Evolutionary conservation across 2,113 vertebrate genomes (phyloP), one percentile per base, ranked within the genome.

Genomic region (Salvelinus sp.): DNA sequence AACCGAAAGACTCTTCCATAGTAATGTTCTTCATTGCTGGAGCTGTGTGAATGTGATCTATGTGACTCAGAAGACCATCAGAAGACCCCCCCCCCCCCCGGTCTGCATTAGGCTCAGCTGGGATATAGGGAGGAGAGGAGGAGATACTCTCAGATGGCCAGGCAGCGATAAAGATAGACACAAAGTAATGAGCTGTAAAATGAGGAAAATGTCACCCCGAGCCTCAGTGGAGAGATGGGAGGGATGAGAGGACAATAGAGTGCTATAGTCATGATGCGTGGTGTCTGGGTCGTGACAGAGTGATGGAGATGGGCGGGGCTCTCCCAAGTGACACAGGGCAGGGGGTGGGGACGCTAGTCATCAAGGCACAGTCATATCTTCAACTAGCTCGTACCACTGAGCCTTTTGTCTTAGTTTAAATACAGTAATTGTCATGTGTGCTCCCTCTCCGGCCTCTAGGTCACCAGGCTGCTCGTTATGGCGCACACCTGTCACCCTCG

Each of bases 171-270:
- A 88, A 87, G 83, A 86, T 73, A 23, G 74, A 72, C 83, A 77
- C 76, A 83, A 85, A 80, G 83, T 91, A 93, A 94, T 92, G 91
- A 89, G 76, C 88, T 91, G 88, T 91, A 89, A 92, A 93, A 93
- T 93, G 83, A 92, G 89, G 85, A 92, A 91, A 90, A 86, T 76
- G 85, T 90, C 88, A 78, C 79, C 82, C 75, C 65, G 74, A 75
- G 81, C 83, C 54, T 58, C 33, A 28, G 63, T 13, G 20, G 60
- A 64, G 14, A 79, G 25, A 69, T 70, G 4, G 4, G 25, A 66
- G 65, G 65, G 63, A 23, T 28, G 62, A 1, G 25, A 12, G 65
- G 65, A 12, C 5, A 20, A 65, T 65, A 22, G 13, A 30, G 27
- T 66, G 64, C 2, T 18, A 16, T 18, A 18, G 50, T 16, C 14